Evolutionary conservation across 37 sponge, comb jelly and placozoan genomes (phyloP).

Genomic region (Trichoplax adhaerens): DNA sequence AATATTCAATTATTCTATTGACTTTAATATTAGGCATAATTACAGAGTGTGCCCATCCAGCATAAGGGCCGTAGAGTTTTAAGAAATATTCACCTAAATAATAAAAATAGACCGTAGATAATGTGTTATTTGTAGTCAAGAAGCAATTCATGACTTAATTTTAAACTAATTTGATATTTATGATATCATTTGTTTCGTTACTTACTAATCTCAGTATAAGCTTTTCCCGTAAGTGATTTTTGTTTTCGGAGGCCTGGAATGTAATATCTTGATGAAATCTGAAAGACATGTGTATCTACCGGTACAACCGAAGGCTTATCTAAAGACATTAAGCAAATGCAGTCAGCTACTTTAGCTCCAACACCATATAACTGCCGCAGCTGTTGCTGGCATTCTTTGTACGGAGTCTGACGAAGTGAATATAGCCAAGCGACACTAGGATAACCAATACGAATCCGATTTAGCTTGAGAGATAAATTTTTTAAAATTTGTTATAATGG

Average conservation of each 20-base stretch:
- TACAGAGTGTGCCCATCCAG: conserved; percentile 83
- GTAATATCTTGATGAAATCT: conserved; percentile 51
- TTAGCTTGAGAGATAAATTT: background rate
- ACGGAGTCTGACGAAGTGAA: conserved; percentile 7
- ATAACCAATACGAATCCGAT: background rate
- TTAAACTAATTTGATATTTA: background rate
- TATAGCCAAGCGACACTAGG: conserved; percentile 12
- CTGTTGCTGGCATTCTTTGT: conserved; percentile 30
- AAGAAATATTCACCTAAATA: conserved; percentile 51
- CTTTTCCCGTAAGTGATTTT: conserved; percentile 5
- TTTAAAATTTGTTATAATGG: background rate
- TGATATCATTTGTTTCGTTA: background rate
- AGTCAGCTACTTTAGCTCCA: conserved; percentile 81
- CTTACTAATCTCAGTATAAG: conserved; percentile 30
- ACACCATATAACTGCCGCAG: conserved; percentile 58
- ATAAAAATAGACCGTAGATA: background rate
- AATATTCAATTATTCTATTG: no score
- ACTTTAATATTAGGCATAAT: conserved; percentile 6
- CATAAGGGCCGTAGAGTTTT: conserved; percentile 36
- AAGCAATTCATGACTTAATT: no score
- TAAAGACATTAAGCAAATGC: conserved; percentile 83
- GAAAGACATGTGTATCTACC: conserved; percentile 76
- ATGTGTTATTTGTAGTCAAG: no score
- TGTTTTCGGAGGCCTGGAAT: conserved; percentile 5
- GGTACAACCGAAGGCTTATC: conserved; percentile 74